These are phyloP conservation scores for Garrulus glandarius DNA, from an alignment of 2,797 vertebrate species.

Conservation along the genomic window DNA sequence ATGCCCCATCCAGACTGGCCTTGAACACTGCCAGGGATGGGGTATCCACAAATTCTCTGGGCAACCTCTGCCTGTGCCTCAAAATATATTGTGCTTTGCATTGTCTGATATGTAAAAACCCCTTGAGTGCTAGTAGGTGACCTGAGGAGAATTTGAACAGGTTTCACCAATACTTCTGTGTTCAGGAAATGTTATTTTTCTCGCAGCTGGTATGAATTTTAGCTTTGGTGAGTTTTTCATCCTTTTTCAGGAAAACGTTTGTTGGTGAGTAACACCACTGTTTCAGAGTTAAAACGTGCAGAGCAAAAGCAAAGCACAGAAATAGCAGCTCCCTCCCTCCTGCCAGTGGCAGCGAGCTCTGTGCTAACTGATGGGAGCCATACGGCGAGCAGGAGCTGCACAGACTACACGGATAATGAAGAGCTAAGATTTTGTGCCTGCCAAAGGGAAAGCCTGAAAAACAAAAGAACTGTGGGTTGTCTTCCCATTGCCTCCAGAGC, in stretches of 20 bases:
- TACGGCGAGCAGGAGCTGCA: not conserved
- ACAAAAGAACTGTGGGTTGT: not conserved
- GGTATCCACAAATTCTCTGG: not conserved
- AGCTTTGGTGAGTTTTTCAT: not conserved
- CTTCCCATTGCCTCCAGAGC: accelerated
- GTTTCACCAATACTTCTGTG: not conserved
- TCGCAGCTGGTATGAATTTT: not conserved
- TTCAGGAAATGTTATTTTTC: not conserved
- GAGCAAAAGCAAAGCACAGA: not conserved
- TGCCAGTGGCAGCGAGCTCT: not conserved
- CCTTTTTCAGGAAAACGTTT: not conserved
- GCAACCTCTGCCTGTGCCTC: not conserved
- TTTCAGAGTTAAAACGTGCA: not conserved
- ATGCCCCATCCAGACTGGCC: too few relatives aligned
- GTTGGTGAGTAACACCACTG: not conserved
- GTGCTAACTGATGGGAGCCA: not conserved
- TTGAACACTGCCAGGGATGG: not conserved
- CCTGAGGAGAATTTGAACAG: not conserved
- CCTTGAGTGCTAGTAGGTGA: not conserved
- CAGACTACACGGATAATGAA: not conserved
- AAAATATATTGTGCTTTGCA: not conserved
- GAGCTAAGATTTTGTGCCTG: not conserved
- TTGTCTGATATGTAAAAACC: not conserved
- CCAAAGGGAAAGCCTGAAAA: not conserved
- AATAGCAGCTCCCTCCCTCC: not conserved